Percentiles rank a stretch among this genome's conserved stretches.
Conservation (phyloP, 2,113 vertebrate genomes). For the Trochalopteron elliotii region DNA sequence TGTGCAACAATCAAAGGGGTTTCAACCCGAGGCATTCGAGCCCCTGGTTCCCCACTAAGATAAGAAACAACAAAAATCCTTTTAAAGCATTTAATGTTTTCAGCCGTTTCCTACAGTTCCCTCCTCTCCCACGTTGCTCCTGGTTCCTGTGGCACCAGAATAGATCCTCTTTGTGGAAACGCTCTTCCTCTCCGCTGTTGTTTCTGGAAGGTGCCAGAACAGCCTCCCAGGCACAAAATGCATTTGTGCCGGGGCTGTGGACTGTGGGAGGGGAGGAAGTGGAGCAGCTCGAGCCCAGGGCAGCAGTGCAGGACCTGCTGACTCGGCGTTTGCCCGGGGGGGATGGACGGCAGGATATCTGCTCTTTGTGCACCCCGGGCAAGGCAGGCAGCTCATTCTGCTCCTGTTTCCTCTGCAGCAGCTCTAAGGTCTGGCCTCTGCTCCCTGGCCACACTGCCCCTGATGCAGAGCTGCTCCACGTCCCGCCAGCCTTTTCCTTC, state of each 20-base stretch:
- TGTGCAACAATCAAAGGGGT: background rate
- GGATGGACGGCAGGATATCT: conserved; percentile 27
- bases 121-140: conserved; percentile 21
- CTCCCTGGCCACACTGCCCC: background rate
- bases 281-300: background rate
- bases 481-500: background rate
- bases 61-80: conserved; percentile 23
- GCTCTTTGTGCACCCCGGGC: conserved; percentile 17
- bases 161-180: conserved; percentile 27
- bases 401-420: conserved; percentile 6
- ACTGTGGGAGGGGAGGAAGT: conserved; percentile 15
- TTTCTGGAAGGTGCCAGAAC: conserved; percentile 25
- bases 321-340: background rate
- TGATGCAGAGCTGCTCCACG: background rate
- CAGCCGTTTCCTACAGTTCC: conserved; percentile 30
- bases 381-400: background rate
- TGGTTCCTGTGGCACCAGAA: conserved; percentile 45
- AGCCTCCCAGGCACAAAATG: background rate
- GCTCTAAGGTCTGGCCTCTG: conserved; percentile 24
- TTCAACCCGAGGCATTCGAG: background rate
- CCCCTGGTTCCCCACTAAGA: background rate
- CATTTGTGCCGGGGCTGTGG: background rate
- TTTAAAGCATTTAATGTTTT: background rate
- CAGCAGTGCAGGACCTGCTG: conserved; percentile 19
- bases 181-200: conserved; percentile 20